A percentile compares a stretch with the other conserved stretches of the same genome.
Evolutionary conservation across 2,797 vertebrate genomes (phyloP).

Genomic region (Enteromius anoplus): DNA sequence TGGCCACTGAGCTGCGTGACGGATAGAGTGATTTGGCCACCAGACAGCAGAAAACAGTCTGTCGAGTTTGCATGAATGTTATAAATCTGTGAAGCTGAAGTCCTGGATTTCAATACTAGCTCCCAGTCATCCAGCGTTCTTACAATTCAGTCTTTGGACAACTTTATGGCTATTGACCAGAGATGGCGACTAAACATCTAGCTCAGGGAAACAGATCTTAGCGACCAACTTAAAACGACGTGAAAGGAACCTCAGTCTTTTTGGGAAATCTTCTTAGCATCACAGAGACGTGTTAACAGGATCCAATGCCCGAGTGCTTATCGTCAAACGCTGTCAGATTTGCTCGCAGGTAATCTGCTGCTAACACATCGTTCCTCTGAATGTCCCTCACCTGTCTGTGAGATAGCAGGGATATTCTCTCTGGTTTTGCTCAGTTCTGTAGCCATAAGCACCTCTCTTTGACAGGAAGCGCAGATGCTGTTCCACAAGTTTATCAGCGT

Average conservation of each 20-base stretch:
- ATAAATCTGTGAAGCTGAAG: slow-evolving; percentile 4
- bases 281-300: slow-evolving; percentile 81
- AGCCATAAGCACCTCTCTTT: slow-evolving; percentile 12
- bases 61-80: slow-evolving; percentile 15
- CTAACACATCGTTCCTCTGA: slow-evolving; percentile 34
- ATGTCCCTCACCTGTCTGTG: slow-evolving; percentile 16
- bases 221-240: slow-evolving; percentile 72
- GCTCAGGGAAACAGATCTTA: slow-evolving; percentile 12
- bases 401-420: slow-evolving; percentile 12
- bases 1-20: neutral
- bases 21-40: neutral
- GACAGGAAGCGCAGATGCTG: neutral
- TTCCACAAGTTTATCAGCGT: neutral
- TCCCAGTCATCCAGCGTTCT: neutral
- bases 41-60: neutral
- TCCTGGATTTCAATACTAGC: slow-evolving; percentile 5
- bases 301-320: slow-evolving; percentile 79
- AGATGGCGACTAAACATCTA: slow-evolving; percentile 7
- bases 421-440: slow-evolving; percentile 4
- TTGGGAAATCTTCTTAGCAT: slow-evolving; percentile 82
- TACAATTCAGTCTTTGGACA: slow-evolving; percentile 9
- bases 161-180: neutral
- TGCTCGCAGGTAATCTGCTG: slow-evolving; percentile 74
- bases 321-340: slow-evolving; percentile 69
- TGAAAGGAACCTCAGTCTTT: slow-evolving; percentile 51